A percentile compares a stretch with the other conserved stretches of the same genome.
Conservation (phyloP, 2,888 invertebrate species). For the Temnothorax unifasciatus region DNA sequence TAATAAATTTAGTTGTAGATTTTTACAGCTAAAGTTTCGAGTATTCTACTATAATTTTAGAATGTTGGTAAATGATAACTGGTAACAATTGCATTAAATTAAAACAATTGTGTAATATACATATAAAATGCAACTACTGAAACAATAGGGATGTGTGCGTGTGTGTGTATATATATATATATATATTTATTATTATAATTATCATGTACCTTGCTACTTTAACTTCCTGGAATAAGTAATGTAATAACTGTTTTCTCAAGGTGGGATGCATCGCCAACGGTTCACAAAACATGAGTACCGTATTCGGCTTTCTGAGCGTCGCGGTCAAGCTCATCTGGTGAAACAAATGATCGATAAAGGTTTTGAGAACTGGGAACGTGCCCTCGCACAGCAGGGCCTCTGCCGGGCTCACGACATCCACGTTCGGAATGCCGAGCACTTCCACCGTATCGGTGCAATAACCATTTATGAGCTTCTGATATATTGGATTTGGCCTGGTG, state of each 20-base stretch:
- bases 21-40: neutral
- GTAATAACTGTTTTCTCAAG: slow-evolving; percentile 84
- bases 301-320: slow-evolving; percentile 84
- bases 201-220: slow-evolving; percentile 84
- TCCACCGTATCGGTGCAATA: slow-evolving; percentile 84
- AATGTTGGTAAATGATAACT: neutral
- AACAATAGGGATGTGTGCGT: neutral
- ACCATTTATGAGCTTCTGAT: slow-evolving; percentile 84
- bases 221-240: slow-evolving; percentile 85
- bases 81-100: neutral
- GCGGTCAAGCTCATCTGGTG: slow-evolving; percentile 84
- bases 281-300: slow-evolving; percentile 85
- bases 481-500: slow-evolving; percentile 81
- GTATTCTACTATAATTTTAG: neutral
- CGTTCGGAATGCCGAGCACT: slow-evolving; percentile 84
- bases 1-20: neutral
- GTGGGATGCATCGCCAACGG: slow-evolving; percentile 84
- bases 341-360: slow-evolving; percentile 85
- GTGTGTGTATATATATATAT: neutral
- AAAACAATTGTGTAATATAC: neutral
- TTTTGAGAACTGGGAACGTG: slow-evolving; percentile 83
- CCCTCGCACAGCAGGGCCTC: slow-evolving; percentile 84
- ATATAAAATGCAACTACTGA: neutral
- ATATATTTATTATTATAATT: neutral
- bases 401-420: slow-evolving; percentile 85